phyloP scores from a whole-genome alignment of 2,888 invertebrate genomes.

The Aleiodes leptofemur region DNA sequence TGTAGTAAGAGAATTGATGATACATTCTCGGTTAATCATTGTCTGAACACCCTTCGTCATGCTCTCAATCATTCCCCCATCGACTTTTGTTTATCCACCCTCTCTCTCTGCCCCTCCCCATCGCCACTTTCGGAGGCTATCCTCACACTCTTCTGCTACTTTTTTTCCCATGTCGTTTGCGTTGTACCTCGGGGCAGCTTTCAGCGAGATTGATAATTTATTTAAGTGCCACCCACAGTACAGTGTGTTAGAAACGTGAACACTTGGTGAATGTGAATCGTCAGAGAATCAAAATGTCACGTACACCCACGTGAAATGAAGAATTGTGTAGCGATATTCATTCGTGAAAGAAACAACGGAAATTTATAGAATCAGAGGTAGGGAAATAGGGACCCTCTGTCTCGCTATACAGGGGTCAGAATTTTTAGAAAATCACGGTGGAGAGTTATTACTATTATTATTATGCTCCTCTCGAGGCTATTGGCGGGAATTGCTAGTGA shows the following conservation, averaged over 20 bases:
- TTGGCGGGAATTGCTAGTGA: too few species aligned
- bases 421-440: too few species aligned
- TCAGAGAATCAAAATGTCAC: slow-evolving; percentile 59
- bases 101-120: slow-evolving; percentile 22
- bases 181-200: slow-evolving; percentile 57
- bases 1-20: slow-evolving; percentile 22
- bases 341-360: too few species aligned
- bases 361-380: neutral
- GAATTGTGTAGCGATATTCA: too few species aligned
- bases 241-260: slow-evolving; percentile 63
- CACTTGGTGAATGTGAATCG: slow-evolving; percentile 54
- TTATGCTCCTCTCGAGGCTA: too few species aligned
- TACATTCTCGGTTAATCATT: slow-evolving; percentile 14
- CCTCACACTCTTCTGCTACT: slow-evolving; percentile 40
- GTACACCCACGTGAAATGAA: neutral
- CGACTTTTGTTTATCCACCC: slow-evolving; percentile 19
- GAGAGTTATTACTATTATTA: too few species aligned
- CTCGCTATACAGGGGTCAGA: too few species aligned
- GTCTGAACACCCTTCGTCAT: slow-evolving; percentile 26
- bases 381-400: neutral
- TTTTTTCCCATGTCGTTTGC: slow-evolving; percentile 44
- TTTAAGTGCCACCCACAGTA: slow-evolving; percentile 62
- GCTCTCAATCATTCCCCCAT: slow-evolving; percentile 32
- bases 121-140: slow-evolving; percentile 36
- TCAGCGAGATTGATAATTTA: slow-evolving; percentile 69